Evolutionary conservation across 2,797 vertebrate species (phyloP), one percentile per base, ranked within the genome.

Genomic region (Anas flavirostris): DNA sequence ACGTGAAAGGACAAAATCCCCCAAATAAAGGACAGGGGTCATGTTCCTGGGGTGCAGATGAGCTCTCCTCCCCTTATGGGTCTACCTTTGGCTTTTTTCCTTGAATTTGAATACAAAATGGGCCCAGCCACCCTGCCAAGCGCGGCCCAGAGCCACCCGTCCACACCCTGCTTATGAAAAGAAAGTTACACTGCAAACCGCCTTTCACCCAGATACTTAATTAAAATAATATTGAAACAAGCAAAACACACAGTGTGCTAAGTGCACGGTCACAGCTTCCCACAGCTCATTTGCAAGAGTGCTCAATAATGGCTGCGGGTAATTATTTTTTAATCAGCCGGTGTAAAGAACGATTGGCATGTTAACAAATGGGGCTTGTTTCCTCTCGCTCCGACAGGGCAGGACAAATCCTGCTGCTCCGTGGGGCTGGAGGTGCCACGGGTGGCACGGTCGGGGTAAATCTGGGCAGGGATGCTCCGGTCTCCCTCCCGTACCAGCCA

Each of bases 321-420:
- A 96, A 97, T 97, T 97, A 97, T 94, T 96, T 97, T 97, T 96
- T 96, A 97, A 97, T 97, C 96, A 97, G 92, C 52, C 86, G 58
- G 88, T 95, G 94, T 96, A 96, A 97, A 95, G 94, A 95, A 89
- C 75, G 62, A 94, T 90, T 97, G 86, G 90, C 95, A 88, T 94
- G 95, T 96, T 96, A 95, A 96, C 93, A 96, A 96, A 97, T 95
- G 95, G 96, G 48, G 37, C 91, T 96, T 95, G 92, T 96, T 96
- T 96, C 91, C 82, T 82, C 62, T 50, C 77, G 67, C 69, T 93
- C 82, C 46, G 23, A 28, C 4, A 10, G 86, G 88, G 77, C 68
- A 4, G 81, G 73, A 90, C 68, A 82, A 90, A 60, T n/a, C 69
- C 52, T 62, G n/a, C 31, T 5, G 58, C 67, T 81, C 0, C 0